Percentiles rank a stretch among this genome's conserved stretches.
These are phyloP conservation scores for Phyto melanocephala DNA, from an alignment of 2,888 invertebrate genomes.

Conservation along the genomic window DNA sequence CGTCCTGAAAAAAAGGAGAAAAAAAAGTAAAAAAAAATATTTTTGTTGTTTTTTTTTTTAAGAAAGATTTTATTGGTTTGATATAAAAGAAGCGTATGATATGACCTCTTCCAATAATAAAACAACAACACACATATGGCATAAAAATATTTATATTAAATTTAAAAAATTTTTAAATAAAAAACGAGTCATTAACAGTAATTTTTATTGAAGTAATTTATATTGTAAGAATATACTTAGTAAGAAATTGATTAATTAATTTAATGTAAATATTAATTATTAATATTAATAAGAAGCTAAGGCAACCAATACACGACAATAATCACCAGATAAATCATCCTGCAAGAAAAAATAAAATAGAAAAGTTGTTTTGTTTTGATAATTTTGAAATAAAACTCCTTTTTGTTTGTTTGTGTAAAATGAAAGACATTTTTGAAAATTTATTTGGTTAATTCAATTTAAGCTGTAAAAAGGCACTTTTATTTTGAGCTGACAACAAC, in stretches of 20 bases:
- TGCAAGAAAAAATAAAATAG: slow-evolving; percentile 74
- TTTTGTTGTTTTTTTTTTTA: neutral
- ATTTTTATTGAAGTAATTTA: no score
- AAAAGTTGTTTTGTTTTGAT: slow-evolving; percentile 35
- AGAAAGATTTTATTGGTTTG: no score
- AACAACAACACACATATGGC: neutral
- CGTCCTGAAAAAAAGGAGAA: slow-evolving; percentile 80
- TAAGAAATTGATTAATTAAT: neutral
- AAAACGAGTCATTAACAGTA: no score
- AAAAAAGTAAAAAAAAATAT: slow-evolving; percentile 25
- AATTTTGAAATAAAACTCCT: slow-evolving; percentile 2
- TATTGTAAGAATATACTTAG: no score
- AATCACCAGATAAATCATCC: slow-evolving; percentile 86
- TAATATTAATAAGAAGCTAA: slow-evolving; percentile 72
- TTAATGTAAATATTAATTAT: neutral
- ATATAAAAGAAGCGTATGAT: neutral
- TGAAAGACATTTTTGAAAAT: neutral
- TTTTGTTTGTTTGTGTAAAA: neutral
- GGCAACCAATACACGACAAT: slow-evolving; percentile 82
- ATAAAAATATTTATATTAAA: neutral
- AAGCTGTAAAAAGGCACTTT: slow-evolving; percentile 44
- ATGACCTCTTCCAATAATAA: neutral
- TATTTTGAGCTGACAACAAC: slow-evolving; percentile 9
- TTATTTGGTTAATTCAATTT: slow-evolving; percentile 9
- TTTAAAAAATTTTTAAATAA: no score